Base-by-base conservation (phyloP, 1,140 invertebrate species). In the Hylaeus volcanicus region DNA sequence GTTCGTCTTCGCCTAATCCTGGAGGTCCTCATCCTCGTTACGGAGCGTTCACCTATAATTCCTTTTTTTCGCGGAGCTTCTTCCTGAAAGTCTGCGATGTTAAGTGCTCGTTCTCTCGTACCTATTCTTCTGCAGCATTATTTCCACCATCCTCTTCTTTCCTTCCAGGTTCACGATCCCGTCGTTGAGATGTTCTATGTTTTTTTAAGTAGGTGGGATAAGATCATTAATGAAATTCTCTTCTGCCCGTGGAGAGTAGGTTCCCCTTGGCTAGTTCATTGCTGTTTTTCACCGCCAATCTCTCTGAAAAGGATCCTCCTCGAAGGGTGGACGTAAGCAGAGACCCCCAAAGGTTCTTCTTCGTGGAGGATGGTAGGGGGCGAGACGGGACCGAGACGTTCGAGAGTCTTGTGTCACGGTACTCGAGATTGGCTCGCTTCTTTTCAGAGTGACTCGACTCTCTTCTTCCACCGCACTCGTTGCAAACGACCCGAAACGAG, bases 141-240 rank as follows among this genome's bases (percentile, higher is more conserved):
- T 26, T 26, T 26, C 26, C 26, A 26, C 45, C 45, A 48, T 48
- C 45, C 5, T 1, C n/a, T 14, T 8, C 39, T 9, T 12, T n/a
- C 37, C 9, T 11, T 2, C 60, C 26, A 41, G 64, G 45, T 64
- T 68, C 83, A 56, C 71, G 39, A 74, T 51, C 82, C 60, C 71
- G 61, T 70, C 84, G 68, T 48, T 71, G 68, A 58, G 53, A 85
- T 74, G 72, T 71, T 72, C 83, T 70, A 78, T 86, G 84, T 82
- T 85, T 87, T 79, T 84, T 87, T 79, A 84, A 84, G 74, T 80
- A 86, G 82, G 74, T 84, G 79, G 75, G 79, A 81, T 87, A 82
- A 85, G 74, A 74, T 82, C 87, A 80, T 86, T 88, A 89, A 88
- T 88, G 88, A 88, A 88, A 89, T 89, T 86, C 79, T 71, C 84